phyloP scores from a whole-genome alignment of 37 sponge, comb jelly and placozoan genomes.

The Spongilla lacustris region DNA sequence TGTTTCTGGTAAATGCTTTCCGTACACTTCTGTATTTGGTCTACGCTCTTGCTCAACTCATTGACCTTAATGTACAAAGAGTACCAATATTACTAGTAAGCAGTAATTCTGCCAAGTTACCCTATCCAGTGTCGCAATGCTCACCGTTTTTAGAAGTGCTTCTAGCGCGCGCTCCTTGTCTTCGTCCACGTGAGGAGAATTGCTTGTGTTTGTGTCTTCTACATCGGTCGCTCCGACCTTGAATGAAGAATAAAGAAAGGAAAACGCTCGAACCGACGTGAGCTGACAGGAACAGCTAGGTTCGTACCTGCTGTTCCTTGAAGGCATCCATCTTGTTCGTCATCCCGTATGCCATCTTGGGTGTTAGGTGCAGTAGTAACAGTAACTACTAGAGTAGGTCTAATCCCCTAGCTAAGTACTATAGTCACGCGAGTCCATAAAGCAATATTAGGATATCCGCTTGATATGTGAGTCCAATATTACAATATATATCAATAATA shows the following conservation, averaged over 20 bases:
- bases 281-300: no score
- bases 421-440: no score
- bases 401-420: no score
- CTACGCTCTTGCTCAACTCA: conserved; percentile 10
- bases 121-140: not conserved
- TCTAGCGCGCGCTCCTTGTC: not conserved
- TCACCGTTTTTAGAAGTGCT: not conserved
- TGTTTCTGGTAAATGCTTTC: conserved; percentile 36
- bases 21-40: not conserved
- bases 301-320: conserved; percentile 8
- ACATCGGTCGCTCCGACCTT: not conserved
- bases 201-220: no score
- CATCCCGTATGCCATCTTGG: conserved; percentile 38
- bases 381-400: no score
- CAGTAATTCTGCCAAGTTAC: no score
- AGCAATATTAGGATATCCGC: no score
- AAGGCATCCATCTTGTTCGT: conserved; percentile 48
- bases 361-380: no score
- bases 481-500: no score
- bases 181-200: no score
- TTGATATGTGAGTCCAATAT: no score
- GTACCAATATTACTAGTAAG: no score
- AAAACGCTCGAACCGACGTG: not conserved
- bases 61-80: not conserved
- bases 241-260: not conserved